Percentiles rank a stretch among this genome's conserved stretches.
Evolutionary conservation across 2,888 invertebrate genomes (phyloP).

Genomic region (Noctua janthina): DNA sequence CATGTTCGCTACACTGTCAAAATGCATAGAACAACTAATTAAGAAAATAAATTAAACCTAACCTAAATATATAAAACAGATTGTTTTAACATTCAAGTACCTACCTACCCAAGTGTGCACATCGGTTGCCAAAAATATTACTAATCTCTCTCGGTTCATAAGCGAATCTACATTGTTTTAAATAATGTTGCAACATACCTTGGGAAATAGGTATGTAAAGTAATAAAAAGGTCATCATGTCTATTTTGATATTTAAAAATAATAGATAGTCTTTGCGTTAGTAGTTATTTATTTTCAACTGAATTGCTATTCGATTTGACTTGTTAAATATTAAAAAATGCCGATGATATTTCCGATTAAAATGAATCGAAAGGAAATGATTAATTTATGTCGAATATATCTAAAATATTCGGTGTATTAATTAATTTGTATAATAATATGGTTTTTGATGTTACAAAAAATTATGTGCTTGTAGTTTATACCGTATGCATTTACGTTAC

Average conservation of each 20-base stretch:
- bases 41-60: not conserved
- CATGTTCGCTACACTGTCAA: not conserved
- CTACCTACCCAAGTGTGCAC: not conserved
- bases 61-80: not conserved
- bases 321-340: conserved; percentile 1
- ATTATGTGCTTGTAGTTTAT: not conserved
- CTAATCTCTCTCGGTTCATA: not conserved
- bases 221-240: conserved; percentile 13
- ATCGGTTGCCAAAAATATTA: not conserved
- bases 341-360: conserved; percentile 3
- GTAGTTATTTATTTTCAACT: not conserved
- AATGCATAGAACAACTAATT: not conserved
- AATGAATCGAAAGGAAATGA: conserved; percentile 1
- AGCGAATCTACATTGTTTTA: not conserved
- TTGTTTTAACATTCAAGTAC: not conserved
- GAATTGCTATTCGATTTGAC: not conserved
- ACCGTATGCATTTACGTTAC: conserved; percentile 12
- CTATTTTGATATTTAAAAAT: not conserved
- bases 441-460: conserved; percentile 8
- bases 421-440: not conserved
- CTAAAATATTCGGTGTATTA: not conserved
- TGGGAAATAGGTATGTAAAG: not conserved
- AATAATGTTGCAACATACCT: conserved; percentile 14
- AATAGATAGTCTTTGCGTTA: not conserved
- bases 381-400: not conserved